Conservation (phyloP, 2,888 invertebrate species). For the Leucoma salicis region DNA sequence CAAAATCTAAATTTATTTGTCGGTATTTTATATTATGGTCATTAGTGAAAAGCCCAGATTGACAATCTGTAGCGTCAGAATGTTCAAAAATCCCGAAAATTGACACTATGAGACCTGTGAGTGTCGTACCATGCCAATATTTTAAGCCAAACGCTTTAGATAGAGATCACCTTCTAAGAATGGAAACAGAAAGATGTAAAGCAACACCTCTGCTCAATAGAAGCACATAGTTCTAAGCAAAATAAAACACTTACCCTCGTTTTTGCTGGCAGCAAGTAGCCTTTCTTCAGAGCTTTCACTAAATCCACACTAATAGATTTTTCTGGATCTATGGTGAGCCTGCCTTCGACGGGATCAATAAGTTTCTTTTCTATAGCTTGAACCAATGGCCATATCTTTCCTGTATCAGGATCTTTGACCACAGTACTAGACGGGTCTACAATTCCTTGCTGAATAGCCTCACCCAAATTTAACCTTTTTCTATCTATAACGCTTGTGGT, state of each 20-base stretch:
- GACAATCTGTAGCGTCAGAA: constrained; percentile 55
- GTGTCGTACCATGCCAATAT: constrained; percentile 79
- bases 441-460: constrained; percentile 89
- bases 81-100: constrained; percentile 49
- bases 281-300: constrained; percentile 92
- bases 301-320: constrained; percentile 87
- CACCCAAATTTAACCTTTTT: constrained; percentile 87
- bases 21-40: constrained; percentile 34
- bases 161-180: constrained; percentile 70
- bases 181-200: constrained; percentile 69
- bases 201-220: constrained; percentile 75
- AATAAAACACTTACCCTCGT: constrained; percentile 90
- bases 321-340: constrained; percentile 81
- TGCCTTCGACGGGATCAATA: constrained; percentile 89
- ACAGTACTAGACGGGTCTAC: constrained; percentile 93
- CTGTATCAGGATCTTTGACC: constrained; percentile 89
- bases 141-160: constrained; percentile 76
- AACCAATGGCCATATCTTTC: constrained; percentile 88
- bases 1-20: constrained; percentile 29
- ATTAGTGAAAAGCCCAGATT: constrained; percentile 51
- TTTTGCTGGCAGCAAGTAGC: constrained; percentile 94
- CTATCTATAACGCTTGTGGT: constrained; percentile 87
- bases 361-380: constrained; percentile 88
- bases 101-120: constrained; percentile 60
- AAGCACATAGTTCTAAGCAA: constrained; percentile 62